Percentiles rank a stretch among this genome's conserved stretches.
Conservation (phyloP, 2,113 vertebrate genomes). For the Oxygymnocypris stewartii region DNA sequence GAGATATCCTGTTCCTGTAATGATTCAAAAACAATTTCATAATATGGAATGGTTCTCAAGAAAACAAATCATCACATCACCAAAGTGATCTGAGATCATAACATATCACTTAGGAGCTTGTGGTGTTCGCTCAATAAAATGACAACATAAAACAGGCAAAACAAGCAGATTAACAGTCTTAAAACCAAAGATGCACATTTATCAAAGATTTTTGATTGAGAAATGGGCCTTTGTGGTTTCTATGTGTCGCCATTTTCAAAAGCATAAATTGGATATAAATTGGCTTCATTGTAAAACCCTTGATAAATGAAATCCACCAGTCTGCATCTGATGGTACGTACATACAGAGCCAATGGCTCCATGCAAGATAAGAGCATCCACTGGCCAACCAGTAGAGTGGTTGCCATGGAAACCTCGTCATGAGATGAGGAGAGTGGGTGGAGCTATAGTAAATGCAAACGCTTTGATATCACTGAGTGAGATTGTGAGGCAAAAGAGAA, state of each 20-base stretch:
- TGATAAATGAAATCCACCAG: slow-evolving; percentile 73
- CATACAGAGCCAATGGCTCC: slow-evolving; percentile 63
- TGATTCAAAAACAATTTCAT: background rate
- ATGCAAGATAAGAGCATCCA: slow-evolving; percentile 67
- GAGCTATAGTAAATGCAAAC: slow-evolving; percentile 65
- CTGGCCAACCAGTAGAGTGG: slow-evolving; percentile 64
- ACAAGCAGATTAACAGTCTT: slow-evolving; percentile 58
- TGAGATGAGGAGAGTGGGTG: slow-evolving; percentile 61
- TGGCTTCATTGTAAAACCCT: slow-evolving; percentile 59
- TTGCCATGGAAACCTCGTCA: slow-evolving; percentile 74
- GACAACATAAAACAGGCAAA: slow-evolving; percentile 53
- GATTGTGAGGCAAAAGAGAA: slow-evolving; percentile 60
- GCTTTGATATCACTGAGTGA: slow-evolving; percentile 59
- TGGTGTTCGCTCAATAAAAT: slow-evolving; percentile 46
- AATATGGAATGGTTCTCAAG: background rate
- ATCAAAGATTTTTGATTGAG: slow-evolving; percentile 72
- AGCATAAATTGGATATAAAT: slow-evolving; percentile 45
- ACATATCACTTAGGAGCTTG: slow-evolving; percentile 35
- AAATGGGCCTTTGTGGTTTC: background rate
- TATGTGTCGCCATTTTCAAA: slow-evolving; percentile 37
- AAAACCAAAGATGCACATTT: slow-evolving; percentile 64
- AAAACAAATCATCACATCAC: slow-evolving; percentile 23
- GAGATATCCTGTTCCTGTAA: slow-evolving; percentile 1
- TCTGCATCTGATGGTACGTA: slow-evolving; percentile 66
- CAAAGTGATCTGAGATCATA: slow-evolving; percentile 39